phyloP scores from a whole-genome alignment of 1,140 invertebrate species.

The Camponotus floridanus region DNA sequence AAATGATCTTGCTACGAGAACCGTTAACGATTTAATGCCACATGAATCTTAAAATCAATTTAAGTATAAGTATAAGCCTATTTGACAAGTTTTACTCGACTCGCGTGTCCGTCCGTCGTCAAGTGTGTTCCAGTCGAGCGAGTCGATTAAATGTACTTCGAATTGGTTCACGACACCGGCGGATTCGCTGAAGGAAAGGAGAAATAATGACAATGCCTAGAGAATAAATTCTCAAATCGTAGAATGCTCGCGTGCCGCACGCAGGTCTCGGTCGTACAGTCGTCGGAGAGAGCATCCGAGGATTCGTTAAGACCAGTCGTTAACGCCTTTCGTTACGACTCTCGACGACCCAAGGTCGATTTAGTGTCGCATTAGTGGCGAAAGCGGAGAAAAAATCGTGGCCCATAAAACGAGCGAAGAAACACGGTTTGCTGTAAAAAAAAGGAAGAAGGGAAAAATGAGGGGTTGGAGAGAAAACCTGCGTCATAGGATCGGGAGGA shows the following conservation, averaged over 20 bases:
- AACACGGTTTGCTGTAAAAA: slow-evolving; percentile 5
- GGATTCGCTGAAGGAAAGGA: slow-evolving; percentile 52
- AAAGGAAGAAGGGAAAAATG: not conserved
- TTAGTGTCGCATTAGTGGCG: slow-evolving; percentile 69
- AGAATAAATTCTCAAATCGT: slow-evolving; percentile 61
- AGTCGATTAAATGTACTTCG: slow-evolving; percentile 51
- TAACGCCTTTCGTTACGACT: slow-evolving; percentile 65
- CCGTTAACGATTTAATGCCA: not conserved
- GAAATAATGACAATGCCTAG: slow-evolving; percentile 58
- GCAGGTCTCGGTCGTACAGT: slow-evolving; percentile 49
- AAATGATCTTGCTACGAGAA: not conserved
- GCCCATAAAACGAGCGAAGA: slow-evolving; percentile 18
- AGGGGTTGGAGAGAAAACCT: not conserved
- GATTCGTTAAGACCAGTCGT: slow-evolving; percentile 72
- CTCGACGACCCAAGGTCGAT: slow-evolving; percentile 41
- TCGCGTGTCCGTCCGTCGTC: slow-evolving; percentile 37
- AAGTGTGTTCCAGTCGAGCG: slow-evolving; percentile 28
- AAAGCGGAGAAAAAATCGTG: slow-evolving; percentile 42
- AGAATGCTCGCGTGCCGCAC: slow-evolving; percentile 66
- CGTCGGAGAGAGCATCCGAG: slow-evolving; percentile 65
- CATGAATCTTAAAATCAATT: slow-evolving; percentile 18
- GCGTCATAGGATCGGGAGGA: slow-evolving; percentile 9
- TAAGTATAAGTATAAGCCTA: slow-evolving; percentile 3
- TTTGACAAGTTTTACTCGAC: slow-evolving; percentile 2
- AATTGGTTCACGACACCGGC: slow-evolving; percentile 50